Conservation (phyloP, 2,888 invertebrate genomes). For the Rhamnusium bicolor region DNA sequence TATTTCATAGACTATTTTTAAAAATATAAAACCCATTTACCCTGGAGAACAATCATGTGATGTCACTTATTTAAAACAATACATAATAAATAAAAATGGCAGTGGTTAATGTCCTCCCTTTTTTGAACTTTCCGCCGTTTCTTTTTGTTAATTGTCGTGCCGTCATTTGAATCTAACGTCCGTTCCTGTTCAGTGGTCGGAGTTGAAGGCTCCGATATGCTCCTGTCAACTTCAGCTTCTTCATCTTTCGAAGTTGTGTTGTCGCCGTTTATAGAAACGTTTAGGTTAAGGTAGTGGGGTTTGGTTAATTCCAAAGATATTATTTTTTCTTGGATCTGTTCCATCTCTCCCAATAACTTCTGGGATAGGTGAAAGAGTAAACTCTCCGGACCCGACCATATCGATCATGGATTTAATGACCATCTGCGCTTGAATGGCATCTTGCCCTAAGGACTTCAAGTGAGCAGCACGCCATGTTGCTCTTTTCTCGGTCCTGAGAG, state of each 20-base stretch:
- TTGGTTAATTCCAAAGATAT: conserved; percentile 88
- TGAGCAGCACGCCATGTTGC: conserved; percentile 95
- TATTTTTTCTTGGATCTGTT: conserved; percentile 92
- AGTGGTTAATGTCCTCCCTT: conserved; percentile 71
- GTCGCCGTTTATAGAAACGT: conserved; percentile 55
- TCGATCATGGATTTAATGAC: conserved; percentile 92
- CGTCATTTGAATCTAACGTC: conserved; percentile 72
- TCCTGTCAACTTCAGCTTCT: conserved; percentile 73
- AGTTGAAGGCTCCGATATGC: conserved; percentile 70
- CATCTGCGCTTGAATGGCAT: conserved; percentile 92
- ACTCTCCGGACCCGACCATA: conserved; percentile 75
- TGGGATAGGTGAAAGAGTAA: conserved; percentile 41
- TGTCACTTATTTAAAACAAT: conserved; percentile 41
- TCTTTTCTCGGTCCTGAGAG: conserved; percentile 86
- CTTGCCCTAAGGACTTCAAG: conserved; percentile 88
- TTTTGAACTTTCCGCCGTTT: conserved; percentile 73
- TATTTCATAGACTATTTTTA: conserved; percentile 48
- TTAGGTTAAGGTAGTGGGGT: conserved; percentile 55
- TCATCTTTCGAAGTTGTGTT: conserved; percentile 44
- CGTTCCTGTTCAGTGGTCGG: conserved; percentile 74
- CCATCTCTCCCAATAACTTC: conserved; percentile 76
- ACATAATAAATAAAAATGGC: conserved; percentile 25
- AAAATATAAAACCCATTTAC: conserved; percentile 62
- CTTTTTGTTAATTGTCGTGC: conserved; percentile 67
- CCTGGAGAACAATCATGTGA: conserved; percentile 59